phyloP scores from a whole-genome alignment of 2,888 invertebrate genomes.

The Teleogryllus oceanicus region DNA sequence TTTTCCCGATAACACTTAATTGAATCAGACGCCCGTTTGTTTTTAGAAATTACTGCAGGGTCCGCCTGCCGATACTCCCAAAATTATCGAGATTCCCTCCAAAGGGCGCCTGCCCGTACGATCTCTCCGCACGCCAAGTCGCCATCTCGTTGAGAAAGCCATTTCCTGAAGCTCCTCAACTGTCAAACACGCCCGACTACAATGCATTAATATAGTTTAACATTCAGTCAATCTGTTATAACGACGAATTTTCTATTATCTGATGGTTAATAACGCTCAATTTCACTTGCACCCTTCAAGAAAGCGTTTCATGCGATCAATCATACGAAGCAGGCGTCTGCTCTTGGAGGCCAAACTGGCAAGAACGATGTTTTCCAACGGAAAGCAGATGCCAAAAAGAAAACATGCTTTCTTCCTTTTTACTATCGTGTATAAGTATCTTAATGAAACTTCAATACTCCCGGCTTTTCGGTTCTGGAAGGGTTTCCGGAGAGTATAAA shows the following conservation, averaged over 20 bases:
- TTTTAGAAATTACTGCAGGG: neutral
- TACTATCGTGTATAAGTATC: neutral
- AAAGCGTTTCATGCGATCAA: constrained; percentile 27
- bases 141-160: neutral
- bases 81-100: constrained; percentile 1
- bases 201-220: neutral
- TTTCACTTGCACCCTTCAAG: constrained; percentile 31
- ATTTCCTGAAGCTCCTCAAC: neutral
- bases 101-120: neutral
- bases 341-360: constrained; percentile 19
- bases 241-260: constrained; percentile 27
- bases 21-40: neutral
- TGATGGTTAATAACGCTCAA: constrained; percentile 26
- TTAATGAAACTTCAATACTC: constrained; percentile 23
- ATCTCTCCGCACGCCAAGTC: neutral
- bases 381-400: neutral
- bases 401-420: neutral
- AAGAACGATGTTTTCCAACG: neutral
- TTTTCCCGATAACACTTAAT: constrained; percentile 5
- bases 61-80: neutral
- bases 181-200: neutral
- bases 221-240: constrained; percentile 25
- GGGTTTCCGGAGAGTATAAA: neutral
- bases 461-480: neutral
- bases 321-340: constrained; percentile 21